These are phyloP conservation scores for Galago senegalensis DNA, from an alignment of 2,797 vertebrate genomes.

Conservation along the genomic window DNA sequence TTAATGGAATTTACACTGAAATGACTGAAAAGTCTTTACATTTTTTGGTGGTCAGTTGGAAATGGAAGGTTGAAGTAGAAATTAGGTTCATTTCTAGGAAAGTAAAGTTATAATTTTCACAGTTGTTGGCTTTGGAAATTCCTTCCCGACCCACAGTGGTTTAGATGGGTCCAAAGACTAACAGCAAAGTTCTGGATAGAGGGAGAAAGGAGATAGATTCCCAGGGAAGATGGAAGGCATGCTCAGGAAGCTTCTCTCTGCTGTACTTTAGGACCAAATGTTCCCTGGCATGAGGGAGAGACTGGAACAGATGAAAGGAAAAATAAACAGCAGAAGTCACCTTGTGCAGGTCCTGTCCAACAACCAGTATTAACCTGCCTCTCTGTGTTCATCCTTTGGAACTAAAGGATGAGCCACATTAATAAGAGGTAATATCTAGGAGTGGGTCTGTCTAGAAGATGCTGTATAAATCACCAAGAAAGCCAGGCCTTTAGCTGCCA, in stretches of 20 bases:
- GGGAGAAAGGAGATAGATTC: not conserved
- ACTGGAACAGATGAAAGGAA: slow-evolving; percentile 44
- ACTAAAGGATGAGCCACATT: slow-evolving; percentile 63
- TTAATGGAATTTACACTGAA: slow-evolving; percentile 25
- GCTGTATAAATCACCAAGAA: slow-evolving; percentile 77
- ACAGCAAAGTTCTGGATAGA: not conserved
- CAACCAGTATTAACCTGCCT: slow-evolving; percentile 72
- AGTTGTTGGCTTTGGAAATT: slow-evolving; percentile 3
- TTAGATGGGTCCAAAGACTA: not conserved
- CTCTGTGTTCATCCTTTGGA: slow-evolving; percentile 1
- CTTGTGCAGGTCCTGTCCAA: slow-evolving; percentile 71
- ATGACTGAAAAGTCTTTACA: not conserved
- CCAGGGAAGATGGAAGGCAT: not conserved
- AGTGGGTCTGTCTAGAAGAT: slow-evolving; percentile 77
- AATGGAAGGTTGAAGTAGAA: not conserved
- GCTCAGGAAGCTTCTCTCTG: not conserved
- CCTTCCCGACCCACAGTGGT: not conserved
- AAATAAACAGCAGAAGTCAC: slow-evolving; percentile 80
- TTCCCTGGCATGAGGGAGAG: slow-evolving; percentile 11
- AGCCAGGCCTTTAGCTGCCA: slow-evolving; percentile 73
- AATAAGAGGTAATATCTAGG: slow-evolving; percentile 69
- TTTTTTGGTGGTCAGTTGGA: not conserved
- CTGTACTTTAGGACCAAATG: not conserved
- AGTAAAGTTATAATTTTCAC: not conserved
- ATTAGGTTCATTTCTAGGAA: not conserved